Evolutionary conservation across 2,797 vertebrate species (phyloP).

Genomic region (Schizopygopsis malacanthus): DNA sequence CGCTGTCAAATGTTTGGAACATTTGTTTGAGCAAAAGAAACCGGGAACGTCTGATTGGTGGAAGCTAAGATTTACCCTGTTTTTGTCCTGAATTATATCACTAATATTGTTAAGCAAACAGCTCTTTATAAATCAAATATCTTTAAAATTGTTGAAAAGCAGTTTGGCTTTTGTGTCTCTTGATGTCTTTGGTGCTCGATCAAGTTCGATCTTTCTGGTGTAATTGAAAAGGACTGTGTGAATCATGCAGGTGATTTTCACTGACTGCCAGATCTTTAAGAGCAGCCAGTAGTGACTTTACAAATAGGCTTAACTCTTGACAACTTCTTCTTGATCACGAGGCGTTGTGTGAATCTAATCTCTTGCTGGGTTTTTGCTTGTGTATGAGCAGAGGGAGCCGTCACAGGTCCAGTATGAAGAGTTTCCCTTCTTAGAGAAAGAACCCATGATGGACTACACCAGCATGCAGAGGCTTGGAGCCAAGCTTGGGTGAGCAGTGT

Average conservation of each 20-base stretch:
- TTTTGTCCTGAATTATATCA: background rate
- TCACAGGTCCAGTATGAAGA: conserved; percentile 87
- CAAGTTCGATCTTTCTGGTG: background rate
- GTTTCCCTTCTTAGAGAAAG: conserved; percentile 89
- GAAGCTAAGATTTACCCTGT: background rate
- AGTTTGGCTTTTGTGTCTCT: background rate
- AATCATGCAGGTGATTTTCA: background rate
- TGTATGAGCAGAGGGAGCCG: conserved; percentile 78
- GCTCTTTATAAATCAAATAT: background rate
- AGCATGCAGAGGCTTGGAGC: conserved; percentile 95
- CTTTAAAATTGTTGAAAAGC: background rate
- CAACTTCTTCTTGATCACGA: background rate
- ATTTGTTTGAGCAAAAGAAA: background rate
- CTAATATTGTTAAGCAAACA: background rate
- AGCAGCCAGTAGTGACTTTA: background rate
- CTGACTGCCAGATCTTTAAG: background rate
- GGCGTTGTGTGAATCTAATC: conserved; percentile 23
- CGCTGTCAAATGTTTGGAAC: background rate
- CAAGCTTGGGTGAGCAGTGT: conserved; percentile 87
- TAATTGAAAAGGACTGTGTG: conserved; percentile 12
- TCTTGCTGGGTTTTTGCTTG: conserved; percentile 25
- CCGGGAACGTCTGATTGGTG: background rate
- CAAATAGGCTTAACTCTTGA: conserved; percentile 5
- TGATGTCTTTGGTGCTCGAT: background rate
- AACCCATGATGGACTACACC: conserved; percentile 88